Conservation (phyloP, 1,140 invertebrate genomes). For the Epicauta chinensis region DNA sequence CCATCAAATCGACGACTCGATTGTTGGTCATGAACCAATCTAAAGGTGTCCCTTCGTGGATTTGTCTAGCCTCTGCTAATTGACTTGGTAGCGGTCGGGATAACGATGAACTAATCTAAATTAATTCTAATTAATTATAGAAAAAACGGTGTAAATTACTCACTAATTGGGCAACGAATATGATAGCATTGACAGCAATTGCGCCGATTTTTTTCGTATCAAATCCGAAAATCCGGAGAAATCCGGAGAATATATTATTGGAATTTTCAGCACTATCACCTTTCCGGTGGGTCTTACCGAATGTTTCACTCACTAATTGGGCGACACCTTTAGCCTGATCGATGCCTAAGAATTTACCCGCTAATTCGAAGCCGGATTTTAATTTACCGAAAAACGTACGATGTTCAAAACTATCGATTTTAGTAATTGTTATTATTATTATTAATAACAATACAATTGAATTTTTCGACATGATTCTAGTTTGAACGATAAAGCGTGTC, state of each 20-base stretch:
- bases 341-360: slow-evolving; percentile 52
- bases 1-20: slow-evolving; percentile 50
- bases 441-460: not conserved
- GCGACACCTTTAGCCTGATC: slow-evolving; percentile 46
- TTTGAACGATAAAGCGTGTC: slow-evolving; percentile 4
- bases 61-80: slow-evolving; percentile 28
- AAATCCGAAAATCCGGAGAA: slow-evolving; percentile 66
- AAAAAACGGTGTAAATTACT: slow-evolving; percentile 36
- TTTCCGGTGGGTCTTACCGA: slow-evolving; percentile 32
- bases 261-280: slow-evolving; percentile 18
- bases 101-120: slow-evolving; percentile 50
- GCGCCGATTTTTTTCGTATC: slow-evolving; percentile 68
- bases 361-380: slow-evolving; percentile 55
- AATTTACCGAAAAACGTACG: slow-evolving; percentile 50
- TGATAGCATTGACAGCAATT: slow-evolving; percentile 70
- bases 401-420: slow-evolving; percentile 7
- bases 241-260: slow-evolving; percentile 50
- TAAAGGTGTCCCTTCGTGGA: slow-evolving; percentile 41
- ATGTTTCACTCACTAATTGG: slow-evolving; percentile 46
- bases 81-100: slow-evolving; percentile 27
- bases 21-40: slow-evolving; percentile 47
- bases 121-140: slow-evolving; percentile 10
- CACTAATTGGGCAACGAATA: slow-evolving; percentile 80
- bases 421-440: not conserved
- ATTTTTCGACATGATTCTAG: not conserved